Conservation (phyloP, 1,140 invertebrate species). For the Pinna nobilis region DNA sequence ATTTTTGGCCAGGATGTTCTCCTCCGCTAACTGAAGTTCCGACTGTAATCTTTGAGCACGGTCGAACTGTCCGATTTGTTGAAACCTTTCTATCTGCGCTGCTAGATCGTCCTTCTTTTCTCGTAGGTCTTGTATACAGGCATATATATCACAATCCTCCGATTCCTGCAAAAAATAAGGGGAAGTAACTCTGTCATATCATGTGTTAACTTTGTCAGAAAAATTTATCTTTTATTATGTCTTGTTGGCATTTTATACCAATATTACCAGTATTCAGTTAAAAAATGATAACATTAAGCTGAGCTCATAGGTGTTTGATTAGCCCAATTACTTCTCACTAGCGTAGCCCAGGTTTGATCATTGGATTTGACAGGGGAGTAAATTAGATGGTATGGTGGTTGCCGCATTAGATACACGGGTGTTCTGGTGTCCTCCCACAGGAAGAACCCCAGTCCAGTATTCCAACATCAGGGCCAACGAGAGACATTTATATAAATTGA, state of each 20-base stretch:
- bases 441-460: too few species aligned
- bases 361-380: too few species aligned
- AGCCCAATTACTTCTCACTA: background rate
- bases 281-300: background rate
- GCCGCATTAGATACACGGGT: too few species aligned
- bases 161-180: slow-evolving; percentile 57
- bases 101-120: slow-evolving; percentile 64
- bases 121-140: slow-evolving; percentile 67
- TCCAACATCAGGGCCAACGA: too few species aligned
- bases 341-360: too few species aligned
- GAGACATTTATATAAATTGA: too few species aligned
- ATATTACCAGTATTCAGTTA: background rate
- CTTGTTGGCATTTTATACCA: background rate
- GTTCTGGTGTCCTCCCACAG: too few species aligned
- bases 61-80: slow-evolving; percentile 49
- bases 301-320: background rate
- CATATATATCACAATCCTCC: slow-evolving; percentile 70
- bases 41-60: slow-evolving; percentile 43
- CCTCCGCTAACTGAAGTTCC: slow-evolving; percentile 59
- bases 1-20: slow-evolving; percentile 63
- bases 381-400: too few species aligned
- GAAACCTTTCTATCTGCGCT: slow-evolving; percentile 57
- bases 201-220: background rate
- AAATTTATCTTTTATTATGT: background rate
- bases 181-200: background rate